Percentiles rank a stretch among this genome's conserved stretches.
Evolutionary conservation across 2,888 invertebrate genomes (phyloP).

Genomic region (Drosophila affinis): DNA sequence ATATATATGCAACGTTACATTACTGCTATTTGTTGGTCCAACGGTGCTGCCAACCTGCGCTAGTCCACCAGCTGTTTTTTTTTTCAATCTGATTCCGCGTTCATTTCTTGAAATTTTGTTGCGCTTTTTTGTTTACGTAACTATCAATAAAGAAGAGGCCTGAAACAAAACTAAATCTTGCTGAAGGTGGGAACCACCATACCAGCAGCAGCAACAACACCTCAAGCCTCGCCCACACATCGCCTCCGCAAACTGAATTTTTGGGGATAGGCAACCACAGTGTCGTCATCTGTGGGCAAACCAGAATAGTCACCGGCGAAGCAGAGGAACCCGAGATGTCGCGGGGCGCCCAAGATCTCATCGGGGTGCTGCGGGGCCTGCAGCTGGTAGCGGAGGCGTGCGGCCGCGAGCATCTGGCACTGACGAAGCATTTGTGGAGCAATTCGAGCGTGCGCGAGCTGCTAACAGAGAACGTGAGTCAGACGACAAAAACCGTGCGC

Average conservation of each 20-base stretch:
- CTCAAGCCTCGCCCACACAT: background rate
- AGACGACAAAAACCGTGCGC: slow-evolving; percentile 64
- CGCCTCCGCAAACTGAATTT: background rate
- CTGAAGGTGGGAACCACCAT: no score
- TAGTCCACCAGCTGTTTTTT: no score
- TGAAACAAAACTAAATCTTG: background rate
- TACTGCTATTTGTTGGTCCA: background rate
- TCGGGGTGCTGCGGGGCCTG: slow-evolving; percentile 88
- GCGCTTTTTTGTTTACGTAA: background rate
- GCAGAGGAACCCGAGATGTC: slow-evolving; percentile 56
- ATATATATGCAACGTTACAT: background rate
- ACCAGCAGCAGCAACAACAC: background rate
- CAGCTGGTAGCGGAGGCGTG: slow-evolving; percentile 88
- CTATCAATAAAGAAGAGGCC: background rate
- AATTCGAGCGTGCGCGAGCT: slow-evolving; percentile 88
- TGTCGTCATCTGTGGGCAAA: background rate
- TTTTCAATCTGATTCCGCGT: background rate
- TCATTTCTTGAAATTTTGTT: background rate
- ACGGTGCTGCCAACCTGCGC: background rate
- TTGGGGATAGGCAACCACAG: background rate
- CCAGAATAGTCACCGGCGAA: background rate
- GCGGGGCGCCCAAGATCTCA: slow-evolving; percentile 86
- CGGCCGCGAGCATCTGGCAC: slow-evolving; percentile 87
- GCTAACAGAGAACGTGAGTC: slow-evolving; percentile 69
- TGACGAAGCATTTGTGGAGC: slow-evolving; percentile 86